Percentiles rank a stretch among this genome's conserved stretches.
Conservation (phyloP, 2,113 vertebrate species). For the Salminus brasiliensis region DNA sequence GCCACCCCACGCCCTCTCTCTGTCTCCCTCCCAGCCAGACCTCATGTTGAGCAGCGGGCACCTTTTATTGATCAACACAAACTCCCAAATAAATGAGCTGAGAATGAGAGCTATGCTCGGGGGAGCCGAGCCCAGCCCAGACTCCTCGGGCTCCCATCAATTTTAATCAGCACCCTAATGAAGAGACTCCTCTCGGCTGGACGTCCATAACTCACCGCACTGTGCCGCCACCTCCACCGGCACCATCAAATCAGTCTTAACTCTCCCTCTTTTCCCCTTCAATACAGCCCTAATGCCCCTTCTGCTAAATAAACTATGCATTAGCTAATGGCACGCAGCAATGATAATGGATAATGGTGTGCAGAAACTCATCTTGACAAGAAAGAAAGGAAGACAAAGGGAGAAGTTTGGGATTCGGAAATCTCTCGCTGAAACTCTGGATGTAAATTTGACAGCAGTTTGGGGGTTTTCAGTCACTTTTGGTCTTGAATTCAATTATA, state of each 20-base stretch:
- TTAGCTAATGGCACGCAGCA: constrained; percentile 67
- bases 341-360: constrained; percentile 66
- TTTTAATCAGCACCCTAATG: constrained; percentile 84
- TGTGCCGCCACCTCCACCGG: constrained; percentile 69
- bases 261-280: constrained; percentile 58
- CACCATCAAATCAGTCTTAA: constrained; percentile 77
- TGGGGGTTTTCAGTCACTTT: not conserved
- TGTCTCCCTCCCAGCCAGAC: constrained; percentile 63
- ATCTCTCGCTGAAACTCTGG: not conserved
- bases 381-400: constrained; percentile 49
- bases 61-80: constrained; percentile 85
- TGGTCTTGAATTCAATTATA: not conserved
- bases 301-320: constrained; percentile 79
- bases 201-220: constrained; percentile 82
- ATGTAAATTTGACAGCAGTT: not conserved
- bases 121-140: constrained; percentile 71
- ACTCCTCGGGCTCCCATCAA: constrained; percentile 79
- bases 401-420: not conserved
- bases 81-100: constrained; percentile 82
- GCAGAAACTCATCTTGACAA: constrained; percentile 62
- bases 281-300: constrained; percentile 72
- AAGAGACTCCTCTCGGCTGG: constrained; percentile 82
- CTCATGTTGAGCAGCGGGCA: constrained; percentile 77
- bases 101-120: constrained; percentile 81
- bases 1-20: constrained; percentile 56